Evolutionary conservation across 2,888 invertebrate genomes (phyloP).

Genomic region (Myopa tessellatipennis): DNA sequence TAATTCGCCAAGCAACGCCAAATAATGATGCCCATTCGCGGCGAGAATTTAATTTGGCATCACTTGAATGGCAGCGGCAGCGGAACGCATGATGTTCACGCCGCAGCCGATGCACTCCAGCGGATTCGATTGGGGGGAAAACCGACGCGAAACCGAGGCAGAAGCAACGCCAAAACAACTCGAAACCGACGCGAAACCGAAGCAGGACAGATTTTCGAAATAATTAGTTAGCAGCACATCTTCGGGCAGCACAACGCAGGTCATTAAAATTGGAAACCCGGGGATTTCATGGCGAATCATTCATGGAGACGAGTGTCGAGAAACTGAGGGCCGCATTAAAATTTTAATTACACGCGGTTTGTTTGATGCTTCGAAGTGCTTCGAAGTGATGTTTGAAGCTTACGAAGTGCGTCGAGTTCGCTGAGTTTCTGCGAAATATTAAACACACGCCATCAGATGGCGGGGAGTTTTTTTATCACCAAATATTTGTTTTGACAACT

Average conservation of each 20-base stretch:
- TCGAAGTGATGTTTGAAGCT: too few species aligned
- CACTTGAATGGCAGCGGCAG: slow-evolving; percentile 28
- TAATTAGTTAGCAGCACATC: not conserved
- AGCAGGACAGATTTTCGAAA: not conserved
- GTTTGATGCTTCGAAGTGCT: slow-evolving; percentile 2
- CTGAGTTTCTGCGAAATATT: not conserved
- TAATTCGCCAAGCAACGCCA: not conserved
- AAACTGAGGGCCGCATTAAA: not conserved
- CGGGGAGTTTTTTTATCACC: not conserved
- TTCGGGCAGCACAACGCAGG: not conserved
- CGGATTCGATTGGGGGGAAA: too few species aligned
- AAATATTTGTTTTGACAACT: not conserved
- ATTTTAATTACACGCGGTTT: slow-evolving; percentile 10
- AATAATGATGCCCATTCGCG: slow-evolving; percentile 1
- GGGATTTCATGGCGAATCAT: not conserved
- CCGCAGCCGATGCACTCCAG: not conserved
- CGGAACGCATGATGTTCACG: slow-evolving; percentile 19
- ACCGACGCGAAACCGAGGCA: too few species aligned
- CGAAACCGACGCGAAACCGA: not conserved
- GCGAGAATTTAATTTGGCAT: slow-evolving; percentile 28
- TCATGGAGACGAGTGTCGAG: not conserved
- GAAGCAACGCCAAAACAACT: too few species aligned
- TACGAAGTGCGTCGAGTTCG: not conserved
- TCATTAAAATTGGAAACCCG: not conserved
- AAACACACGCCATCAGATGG: not conserved